Conservation (phyloP, 2,113 vertebrate genomes). For the Nesoenas mayeri region DNA sequence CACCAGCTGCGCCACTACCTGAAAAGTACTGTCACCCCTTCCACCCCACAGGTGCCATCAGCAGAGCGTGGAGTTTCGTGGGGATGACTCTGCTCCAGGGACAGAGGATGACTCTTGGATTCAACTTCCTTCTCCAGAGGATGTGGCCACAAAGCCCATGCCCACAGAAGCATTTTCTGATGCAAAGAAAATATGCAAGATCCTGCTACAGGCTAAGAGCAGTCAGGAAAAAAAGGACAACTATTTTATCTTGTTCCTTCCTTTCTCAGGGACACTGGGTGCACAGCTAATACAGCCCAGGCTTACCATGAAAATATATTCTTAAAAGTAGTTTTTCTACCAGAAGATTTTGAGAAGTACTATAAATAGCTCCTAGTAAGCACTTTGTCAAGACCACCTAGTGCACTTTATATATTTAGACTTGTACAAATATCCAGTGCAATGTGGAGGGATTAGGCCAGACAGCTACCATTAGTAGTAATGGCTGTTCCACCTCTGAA, state of each 20-base stretch:
- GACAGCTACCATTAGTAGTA: not conserved
- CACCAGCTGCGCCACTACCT: not conserved
- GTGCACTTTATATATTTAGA: not conserved
- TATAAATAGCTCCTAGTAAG: not conserved
- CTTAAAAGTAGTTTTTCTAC: not conserved
- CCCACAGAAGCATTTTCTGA: not conserved
- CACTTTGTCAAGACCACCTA: not conserved
- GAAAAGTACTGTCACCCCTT: not conserved
- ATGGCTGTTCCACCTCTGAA: conserved; percentile 14
- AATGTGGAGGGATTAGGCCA: not conserved
- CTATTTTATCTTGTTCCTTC: not conserved
- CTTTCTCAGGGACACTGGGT: not conserved
- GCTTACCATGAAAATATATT: not conserved
- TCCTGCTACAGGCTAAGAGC: not conserved
- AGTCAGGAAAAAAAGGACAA: not conserved
- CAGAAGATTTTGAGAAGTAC: not conserved
- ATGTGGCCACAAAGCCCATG: not conserved
- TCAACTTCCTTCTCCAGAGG: not conserved
- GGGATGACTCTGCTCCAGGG: not conserved
- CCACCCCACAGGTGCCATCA: not conserved
- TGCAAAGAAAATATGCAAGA: not conserved
- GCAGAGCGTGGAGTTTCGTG: not conserved
- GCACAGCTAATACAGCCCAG: not conserved
- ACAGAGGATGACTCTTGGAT: not conserved
- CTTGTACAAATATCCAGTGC: not conserved